These are phyloP conservation scores for Pristionchus mayeri DNA, from an alignment of 2,888 invertebrate genomes.

Conservation along the genomic window DNA sequence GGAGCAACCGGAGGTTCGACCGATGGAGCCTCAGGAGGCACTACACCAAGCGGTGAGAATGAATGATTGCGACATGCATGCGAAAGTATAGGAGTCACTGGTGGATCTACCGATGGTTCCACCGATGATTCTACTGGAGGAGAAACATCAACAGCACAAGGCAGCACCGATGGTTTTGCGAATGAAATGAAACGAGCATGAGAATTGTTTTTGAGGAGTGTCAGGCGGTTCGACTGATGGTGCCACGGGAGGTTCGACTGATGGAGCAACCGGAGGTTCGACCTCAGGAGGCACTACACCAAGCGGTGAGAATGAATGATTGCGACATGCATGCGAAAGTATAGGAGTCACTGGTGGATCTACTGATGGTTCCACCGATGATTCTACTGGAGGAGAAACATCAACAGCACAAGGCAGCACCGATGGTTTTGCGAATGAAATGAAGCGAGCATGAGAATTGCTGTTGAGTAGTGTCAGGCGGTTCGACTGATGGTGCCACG, in stretches of 20 bases:
- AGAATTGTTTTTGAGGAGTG: neutral
- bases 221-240: neutral
- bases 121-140: neutral
- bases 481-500: neutral
- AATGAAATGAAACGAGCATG: neutral
- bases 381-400: neutral
- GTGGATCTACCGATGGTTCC: neutral
- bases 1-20: neutral
- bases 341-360: neutral
- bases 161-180: neutral
- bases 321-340: neutral
- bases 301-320: too few relatives aligned
- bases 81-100: neutral
- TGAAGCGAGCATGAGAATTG: neutral
- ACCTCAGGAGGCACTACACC: neutral
- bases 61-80: neutral
- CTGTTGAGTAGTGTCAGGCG: too few relatives aligned
- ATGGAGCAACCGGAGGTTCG: neutral
- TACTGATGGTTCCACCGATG: neutral
- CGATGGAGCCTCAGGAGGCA: neutral
- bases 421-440: too few relatives aligned
- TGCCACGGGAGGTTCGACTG: neutral
- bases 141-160: too few relatives aligned
- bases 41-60: too few relatives aligned
- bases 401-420: too few relatives aligned